Base-by-base conservation (phyloP, 2,888 invertebrate genomes). In the Tolmerus cingulatus region DNA sequence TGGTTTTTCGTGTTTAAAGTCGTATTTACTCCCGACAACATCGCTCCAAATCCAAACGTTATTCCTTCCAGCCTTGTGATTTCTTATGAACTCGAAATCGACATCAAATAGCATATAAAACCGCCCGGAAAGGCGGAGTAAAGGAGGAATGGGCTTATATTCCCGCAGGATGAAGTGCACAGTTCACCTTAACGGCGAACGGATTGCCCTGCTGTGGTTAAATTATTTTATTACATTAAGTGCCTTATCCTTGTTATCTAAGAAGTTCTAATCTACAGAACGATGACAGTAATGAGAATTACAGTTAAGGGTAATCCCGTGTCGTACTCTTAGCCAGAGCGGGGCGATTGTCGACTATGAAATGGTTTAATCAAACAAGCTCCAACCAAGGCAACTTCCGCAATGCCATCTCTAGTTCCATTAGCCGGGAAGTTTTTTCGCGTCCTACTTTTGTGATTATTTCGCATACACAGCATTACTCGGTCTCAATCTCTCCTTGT, bases 281-380 rank as follows among this genome's bases (percentile, higher is more conserved):
- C n/a, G 82, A 16, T n/a, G 40, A 66, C 40, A 5, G 66, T 51
- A 82, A 82, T 82, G 66, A 82, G 82, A 37, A 37, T 40, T 40
- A 9, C 40, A 37, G 40, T 40, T 77, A 77, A 12, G 77, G 57
- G 55, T 1, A 57, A 19, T 5, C 7, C 43, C 30, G 23, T n/a
- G 66, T 37, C 66, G n/a, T 30, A 51, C 12, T 9, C 16, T 46
- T 27, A 16, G 51, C 14, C n/a, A 16, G 9, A 12, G 30, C 8
- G n/a, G 27, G 4, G 12, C 27, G 16, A 9, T n/a, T 19, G 23
- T 19, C n/a, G 19, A 23, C 34, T 46, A 30, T 30, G 55, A 23
- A 55, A 81, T 81, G 81, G 81, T 55, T 81, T 57, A 57, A 55
- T 81, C 81, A 81, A 81, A 46, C 27, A 51, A 79, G 27, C n/a